Evolutionary conservation across 2,797 vertebrate species (phyloP).

Genomic region (Lepus townsendii): DNA sequence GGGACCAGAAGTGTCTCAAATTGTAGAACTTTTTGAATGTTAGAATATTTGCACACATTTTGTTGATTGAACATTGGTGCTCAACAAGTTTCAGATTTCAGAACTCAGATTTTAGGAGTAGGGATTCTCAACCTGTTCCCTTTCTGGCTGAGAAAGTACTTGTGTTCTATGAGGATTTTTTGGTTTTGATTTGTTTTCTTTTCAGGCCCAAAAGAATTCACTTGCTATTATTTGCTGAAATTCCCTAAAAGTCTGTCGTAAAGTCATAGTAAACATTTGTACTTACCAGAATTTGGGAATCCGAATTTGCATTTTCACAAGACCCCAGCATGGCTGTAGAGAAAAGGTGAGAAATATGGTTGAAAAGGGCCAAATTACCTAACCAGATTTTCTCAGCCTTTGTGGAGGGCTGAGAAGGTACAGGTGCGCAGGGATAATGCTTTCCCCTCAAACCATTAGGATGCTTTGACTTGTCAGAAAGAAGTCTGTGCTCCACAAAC

Average conservation of each 20-base stretch:
- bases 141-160: slow-evolving; percentile 19
- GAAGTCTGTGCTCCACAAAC: not conserved
- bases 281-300: not conserved
- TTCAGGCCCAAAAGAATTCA: slow-evolving; percentile 29
- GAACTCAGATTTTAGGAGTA: not conserved
- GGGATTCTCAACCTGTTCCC: not conserved
- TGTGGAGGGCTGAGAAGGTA: not conserved
- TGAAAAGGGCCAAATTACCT: not conserved
- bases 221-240: slow-evolving; percentile 41
- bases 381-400: not conserved
- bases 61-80: not conserved
- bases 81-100: not conserved
- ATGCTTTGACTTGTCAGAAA: not conserved
- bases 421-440: not conserved
- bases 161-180: not conserved
- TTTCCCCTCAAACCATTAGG: not conserved
- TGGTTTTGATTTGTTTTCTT: slow-evolving; percentile 34
- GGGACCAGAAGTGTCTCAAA: not conserved
- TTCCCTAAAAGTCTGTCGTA: slow-evolving; percentile 26
- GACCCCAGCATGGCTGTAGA: not conserved
- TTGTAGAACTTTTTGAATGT: not conserved
- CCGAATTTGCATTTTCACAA: slow-evolving; percentile 34
- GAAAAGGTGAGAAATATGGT: slow-evolving; percentile 45
- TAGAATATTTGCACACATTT: not conserved
- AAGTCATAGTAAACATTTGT: not conserved